Percentiles rank a stretch among this genome's conserved stretches.
phyloP scores from a whole-genome alignment of 1,140 invertebrate genomes.

The Oedothorax gibbosus region DNA sequence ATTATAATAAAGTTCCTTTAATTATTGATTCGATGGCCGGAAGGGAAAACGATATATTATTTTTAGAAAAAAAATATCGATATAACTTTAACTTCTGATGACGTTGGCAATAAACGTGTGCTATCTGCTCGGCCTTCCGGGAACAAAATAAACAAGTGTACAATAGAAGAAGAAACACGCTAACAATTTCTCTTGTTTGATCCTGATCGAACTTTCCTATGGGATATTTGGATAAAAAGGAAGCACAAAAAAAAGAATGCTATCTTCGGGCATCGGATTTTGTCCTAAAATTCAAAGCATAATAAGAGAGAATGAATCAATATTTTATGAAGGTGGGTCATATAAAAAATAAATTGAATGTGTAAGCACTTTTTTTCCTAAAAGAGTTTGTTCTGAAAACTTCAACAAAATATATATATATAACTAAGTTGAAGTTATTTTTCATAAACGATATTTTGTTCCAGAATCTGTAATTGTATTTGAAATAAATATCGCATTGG shows the following conservation, averaged over 20 bases:
- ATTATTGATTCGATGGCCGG: conserved; percentile 46
- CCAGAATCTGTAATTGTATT: too few relatives aligned
- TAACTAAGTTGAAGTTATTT: too few relatives aligned
- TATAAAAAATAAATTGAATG: not conserved
- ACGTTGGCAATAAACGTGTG: conserved; percentile 42
- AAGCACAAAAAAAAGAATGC: conserved; percentile 21
- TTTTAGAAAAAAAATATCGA: conserved; percentile 40
- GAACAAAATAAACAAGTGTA: conserved; percentile 13
- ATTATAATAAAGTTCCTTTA: conserved; percentile 48
- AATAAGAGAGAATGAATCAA: conserved; percentile 36
- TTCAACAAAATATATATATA: not conserved
- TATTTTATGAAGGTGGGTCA: conserved; percentile 30
- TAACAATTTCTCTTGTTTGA: conserved; percentile 50
- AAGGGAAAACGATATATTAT: conserved; percentile 23
- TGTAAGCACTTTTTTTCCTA: not conserved
- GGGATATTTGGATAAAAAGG: conserved; percentile 8
- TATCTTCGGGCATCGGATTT: conserved; percentile 42
- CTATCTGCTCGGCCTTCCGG: not conserved
- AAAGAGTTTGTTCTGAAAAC: not conserved
- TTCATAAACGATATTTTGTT: too few relatives aligned
- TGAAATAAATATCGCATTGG: too few relatives aligned
- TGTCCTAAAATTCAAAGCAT: conserved; percentile 48
- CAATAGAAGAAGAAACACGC: conserved; percentile 30
- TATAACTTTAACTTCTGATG: conserved; percentile 38
- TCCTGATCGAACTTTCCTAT: conserved; percentile 17